Base-by-base conservation (phyloP, 2,113 vertebrate genomes). In the Theristicus caerulescens region DNA sequence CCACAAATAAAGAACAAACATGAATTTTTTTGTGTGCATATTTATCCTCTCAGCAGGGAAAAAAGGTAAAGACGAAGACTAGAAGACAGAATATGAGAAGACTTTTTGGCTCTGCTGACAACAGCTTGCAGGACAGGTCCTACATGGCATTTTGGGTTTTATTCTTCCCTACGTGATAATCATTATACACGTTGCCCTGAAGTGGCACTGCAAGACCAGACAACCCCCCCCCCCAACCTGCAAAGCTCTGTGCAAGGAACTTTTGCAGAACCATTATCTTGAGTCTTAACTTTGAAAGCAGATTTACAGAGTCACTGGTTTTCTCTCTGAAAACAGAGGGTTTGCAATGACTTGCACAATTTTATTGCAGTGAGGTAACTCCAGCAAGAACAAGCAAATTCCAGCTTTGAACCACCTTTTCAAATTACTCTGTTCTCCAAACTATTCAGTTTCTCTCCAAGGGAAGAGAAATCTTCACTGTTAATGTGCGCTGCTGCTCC, bases 401-500 rank as follows among this genome's bases (percentile, higher is more conserved):
- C 51, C 55, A 80, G 42, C 62, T 82, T 29, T 46, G 59, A 92
- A 36, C 2, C 17, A 42, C 51, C 17, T 69, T 76, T 86, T 58
- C 47, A 36, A 66, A 78, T 13, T 42, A 18, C 12, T 32, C 24
- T 11, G 3, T 25, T 42, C 29, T 82, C 46, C 44, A 62, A 24
- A 10, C 16, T 64, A 24, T 31, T 38, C 51, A 49, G 36, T 9
- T 86, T 62, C 32, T 49, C 54, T 59, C 36, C 29, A 78, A 70
- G 26, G 40, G 10, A 40, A 40, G 47, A 62, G 32, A 29, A 44
- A 34, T 8, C 31, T 27, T 79, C n/a, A 40, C 40, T 51, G 19
- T 42, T 47, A 62, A 42, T 0, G 0, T 6, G 29, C 3, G 6
- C 32, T 81, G 47, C 40, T 81, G 44, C n/a, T 74, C 31, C 18